A percentile compares a stretch with the other conserved stretches of the same genome.
Evolutionary conservation across 2,113 vertebrate genomes (phyloP).

Genomic region (Carollia perspicillata): DNA sequence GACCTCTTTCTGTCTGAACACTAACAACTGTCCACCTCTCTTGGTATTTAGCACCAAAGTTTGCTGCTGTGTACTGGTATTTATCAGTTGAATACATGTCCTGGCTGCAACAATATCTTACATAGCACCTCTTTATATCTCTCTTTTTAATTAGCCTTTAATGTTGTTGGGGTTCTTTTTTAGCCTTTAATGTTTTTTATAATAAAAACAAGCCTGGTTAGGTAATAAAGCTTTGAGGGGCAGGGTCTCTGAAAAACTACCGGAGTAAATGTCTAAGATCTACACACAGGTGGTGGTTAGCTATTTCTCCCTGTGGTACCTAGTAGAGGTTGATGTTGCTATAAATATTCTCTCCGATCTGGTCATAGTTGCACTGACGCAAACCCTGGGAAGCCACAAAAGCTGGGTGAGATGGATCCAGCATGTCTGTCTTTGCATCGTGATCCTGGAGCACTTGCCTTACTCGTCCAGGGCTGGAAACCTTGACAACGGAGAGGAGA

Average conservation of each 20-base stretch:
- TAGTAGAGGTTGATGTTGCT: conserved; percentile 66
- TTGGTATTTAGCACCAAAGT: neutral
- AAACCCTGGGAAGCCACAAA: conserved; percentile 24
- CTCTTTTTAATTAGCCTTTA: neutral
- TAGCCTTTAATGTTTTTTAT: neutral
- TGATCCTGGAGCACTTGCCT: conserved; percentile 79
- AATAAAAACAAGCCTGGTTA: neutral
- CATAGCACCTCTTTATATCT: neutral
- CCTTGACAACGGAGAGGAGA: conserved; percentile 66
- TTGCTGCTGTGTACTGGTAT: neutral
- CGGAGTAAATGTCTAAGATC: neutral
- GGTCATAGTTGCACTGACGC: neutral
- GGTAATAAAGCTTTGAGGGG: neutral
- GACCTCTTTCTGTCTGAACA: neutral
- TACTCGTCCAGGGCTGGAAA: conserved; percentile 69
- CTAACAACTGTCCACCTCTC: neutral
- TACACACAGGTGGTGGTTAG: neutral
- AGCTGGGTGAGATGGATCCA: neutral
- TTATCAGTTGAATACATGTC: neutral
- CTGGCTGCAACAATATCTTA: neutral
- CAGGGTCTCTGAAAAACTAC: neutral
- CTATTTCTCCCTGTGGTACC: conserved; percentile 65
- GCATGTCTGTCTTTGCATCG: neutral
- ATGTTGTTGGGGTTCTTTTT: neutral
- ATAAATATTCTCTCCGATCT: conserved; percentile 80